phyloP scores from a whole-genome alignment of 2,888 invertebrate genomes.

The Lasioglossum figueresi region DNA sequence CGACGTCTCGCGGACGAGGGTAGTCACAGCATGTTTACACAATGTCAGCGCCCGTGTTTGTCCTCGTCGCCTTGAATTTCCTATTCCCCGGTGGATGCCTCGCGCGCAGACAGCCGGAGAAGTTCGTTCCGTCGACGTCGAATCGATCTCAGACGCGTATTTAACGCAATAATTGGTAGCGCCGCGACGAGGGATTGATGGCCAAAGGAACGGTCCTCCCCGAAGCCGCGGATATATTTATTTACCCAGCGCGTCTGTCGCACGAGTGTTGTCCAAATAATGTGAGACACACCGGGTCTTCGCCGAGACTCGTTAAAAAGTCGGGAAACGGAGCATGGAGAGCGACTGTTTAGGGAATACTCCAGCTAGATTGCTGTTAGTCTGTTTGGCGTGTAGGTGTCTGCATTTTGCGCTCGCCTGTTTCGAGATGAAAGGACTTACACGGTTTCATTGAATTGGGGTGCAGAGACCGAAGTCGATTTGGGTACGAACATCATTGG shows the following conservation, averaged over 20 bases:
- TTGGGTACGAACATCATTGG: not conserved
- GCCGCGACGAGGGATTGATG: conserved; percentile 47
- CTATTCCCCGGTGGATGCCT: conserved; percentile 43
- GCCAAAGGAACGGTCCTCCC: conserved; percentile 3
- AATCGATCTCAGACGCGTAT: conserved; percentile 65
- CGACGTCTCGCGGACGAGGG: conserved; percentile 60
- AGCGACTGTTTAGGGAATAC: not conserved
- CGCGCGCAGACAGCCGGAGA: not conserved
- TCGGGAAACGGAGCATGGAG: not conserved
- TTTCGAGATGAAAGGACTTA: not conserved
- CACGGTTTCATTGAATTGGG: not conserved
- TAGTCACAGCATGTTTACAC: conserved; percentile 75
- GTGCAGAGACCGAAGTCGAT: not conserved
- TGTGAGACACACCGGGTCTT: conserved; percentile 29
- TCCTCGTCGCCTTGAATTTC: conserved; percentile 73
- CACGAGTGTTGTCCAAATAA: conserved; percentile 50
- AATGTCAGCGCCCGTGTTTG: conserved; percentile 75
- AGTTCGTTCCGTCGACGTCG: conserved; percentile 43
- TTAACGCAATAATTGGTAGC: conserved; percentile 59
- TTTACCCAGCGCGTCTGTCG: conserved; percentile 39
- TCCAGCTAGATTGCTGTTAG: not conserved
- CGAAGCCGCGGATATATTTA: conserved; percentile 29
- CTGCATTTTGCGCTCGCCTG: not conserved
- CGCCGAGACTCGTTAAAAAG: conserved; percentile 29
- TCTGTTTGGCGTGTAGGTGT: not conserved